phyloP scores from a whole-genome alignment of 1,140 invertebrate species.

The Centruroides sculpturatus region DNA sequence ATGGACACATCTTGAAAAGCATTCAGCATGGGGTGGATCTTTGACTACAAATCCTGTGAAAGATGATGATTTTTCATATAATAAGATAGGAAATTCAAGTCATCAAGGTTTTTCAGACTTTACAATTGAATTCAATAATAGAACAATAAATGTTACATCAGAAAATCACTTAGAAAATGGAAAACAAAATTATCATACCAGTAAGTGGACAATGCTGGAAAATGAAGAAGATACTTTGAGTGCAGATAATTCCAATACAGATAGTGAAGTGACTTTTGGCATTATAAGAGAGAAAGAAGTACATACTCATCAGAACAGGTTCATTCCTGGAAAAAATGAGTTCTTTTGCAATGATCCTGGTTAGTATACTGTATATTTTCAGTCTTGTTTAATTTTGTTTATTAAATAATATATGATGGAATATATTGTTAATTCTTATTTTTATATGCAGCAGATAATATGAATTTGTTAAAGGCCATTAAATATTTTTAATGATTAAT shows the following conservation, averaged over 20 bases:
- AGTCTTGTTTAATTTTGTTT: neutral
- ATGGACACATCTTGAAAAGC: slow-evolving; percentile 67
- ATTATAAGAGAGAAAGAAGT: too few relatives aligned
- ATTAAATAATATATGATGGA: too few relatives aligned
- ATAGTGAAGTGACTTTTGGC: too few relatives aligned
- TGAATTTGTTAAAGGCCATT: too few relatives aligned
- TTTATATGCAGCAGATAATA: too few relatives aligned
- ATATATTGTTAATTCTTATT: too few relatives aligned
- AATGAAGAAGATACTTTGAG: too few relatives aligned
- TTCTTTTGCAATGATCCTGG: slow-evolving; percentile 51
- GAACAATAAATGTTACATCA: neutral
- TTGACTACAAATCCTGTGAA: slow-evolving; percentile 55
- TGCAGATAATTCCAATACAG: too few relatives aligned
- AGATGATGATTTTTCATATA: slow-evolving; percentile 2
- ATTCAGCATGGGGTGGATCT: slow-evolving; percentile 46
- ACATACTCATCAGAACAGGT: too few relatives aligned
- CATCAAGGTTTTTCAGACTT: neutral
- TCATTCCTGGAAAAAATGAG: slow-evolving; percentile 12
- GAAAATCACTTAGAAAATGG: slow-evolving; percentile 5
- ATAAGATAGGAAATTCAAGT: neutral
- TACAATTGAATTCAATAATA: slow-evolving; percentile 9
- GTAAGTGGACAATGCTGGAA: neutral
- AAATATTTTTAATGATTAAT: too few relatives aligned
- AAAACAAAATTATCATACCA: neutral
- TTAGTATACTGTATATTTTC: slow-evolving; percentile 20